phyloP scores from a whole-genome alignment of 2,888 invertebrate species.

The Drosophila sordidapex region DNA sequence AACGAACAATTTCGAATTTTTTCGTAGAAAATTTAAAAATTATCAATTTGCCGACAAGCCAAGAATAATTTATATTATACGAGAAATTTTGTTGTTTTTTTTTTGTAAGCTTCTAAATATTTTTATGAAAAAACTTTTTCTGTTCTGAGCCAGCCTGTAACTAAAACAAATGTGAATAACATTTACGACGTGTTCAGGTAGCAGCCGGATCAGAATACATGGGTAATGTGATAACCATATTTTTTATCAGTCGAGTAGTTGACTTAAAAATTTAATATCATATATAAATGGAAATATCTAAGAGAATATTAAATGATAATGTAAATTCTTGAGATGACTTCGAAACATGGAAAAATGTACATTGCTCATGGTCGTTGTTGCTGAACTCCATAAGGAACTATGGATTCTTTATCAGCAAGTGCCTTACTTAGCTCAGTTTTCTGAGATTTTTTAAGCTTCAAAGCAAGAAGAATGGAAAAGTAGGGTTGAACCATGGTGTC shows the following conservation, averaged over 20 bases:
- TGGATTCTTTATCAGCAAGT: background rate
- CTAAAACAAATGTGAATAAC: conserved; percentile 38
- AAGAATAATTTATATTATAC: conserved; percentile 6
- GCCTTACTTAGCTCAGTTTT: background rate
- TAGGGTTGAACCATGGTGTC: background rate
- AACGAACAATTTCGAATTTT: conserved; percentile 37
- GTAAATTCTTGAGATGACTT: no score
- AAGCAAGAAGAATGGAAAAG: background rate
- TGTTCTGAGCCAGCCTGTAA: conserved; percentile 37
- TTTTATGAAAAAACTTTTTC: conserved; percentile 14
- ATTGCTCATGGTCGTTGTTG: background rate
- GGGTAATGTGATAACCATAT: conserved; percentile 27
- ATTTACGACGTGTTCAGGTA: background rate
- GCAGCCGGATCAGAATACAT: conserved; percentile 1
- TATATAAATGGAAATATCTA: background rate
- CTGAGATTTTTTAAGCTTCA: background rate
- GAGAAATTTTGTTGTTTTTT: conserved; percentile 20
- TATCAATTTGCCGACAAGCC: background rate
- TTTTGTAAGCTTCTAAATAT: conserved; percentile 1
- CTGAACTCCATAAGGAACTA: background rate
- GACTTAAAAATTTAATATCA: background rate
- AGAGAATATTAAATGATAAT: background rate
- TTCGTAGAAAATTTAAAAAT: background rate
- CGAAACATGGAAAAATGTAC: background rate
- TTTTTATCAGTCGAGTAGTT: background rate